Base-by-base conservation (phyloP, 2,888 invertebrate species). In the Callosobruchus maculatus region DNA sequence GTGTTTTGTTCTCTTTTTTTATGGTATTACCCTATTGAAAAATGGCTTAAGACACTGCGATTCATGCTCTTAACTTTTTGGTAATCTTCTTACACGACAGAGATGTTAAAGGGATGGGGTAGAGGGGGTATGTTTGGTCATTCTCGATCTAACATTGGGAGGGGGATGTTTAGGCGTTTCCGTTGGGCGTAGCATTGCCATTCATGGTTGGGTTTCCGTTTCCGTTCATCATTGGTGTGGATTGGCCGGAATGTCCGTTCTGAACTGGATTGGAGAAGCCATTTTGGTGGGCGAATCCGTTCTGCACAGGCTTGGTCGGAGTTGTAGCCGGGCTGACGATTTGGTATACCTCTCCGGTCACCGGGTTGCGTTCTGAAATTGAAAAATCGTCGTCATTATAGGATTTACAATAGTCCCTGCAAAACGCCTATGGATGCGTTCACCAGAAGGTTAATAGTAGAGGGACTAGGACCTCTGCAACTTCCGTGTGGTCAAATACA, bases 341-440 rank as follows among this genome's bases (percentile, higher is more conserved):
- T 7, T 83, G 82, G 77, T 87, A 86, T 31, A 81, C 81, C 80
- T 87, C 86, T 21, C 87, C 87, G 77, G 87, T 87, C n/a, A 87
- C 86, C 9, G 87, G 87, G 79, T 86, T 86, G 72, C 86, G 82
- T 78, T 86, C 86, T 86, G 77, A 71, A 78, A 75, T 75, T 76
- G 77, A 74, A 76, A 74, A 49, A 73, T 72, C n/a, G 20, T 21
- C 31, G 73, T 3, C 21, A 20, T 22, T 4, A 22, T 20, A 21
- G 18, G 70, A 70, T 7, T 26, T 26, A 26, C 26, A 4, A 4
- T 7, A 26, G 26, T 26, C 26, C 2, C 26, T 26, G 7, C 26
- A 26, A 26, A 4, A 4, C 26, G 2, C 2, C 2, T 26, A 26
- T 26, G 26, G 26, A 7, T 7, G 2, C 7, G 2, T 26, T 26